Evolutionary conservation across 2,888 invertebrate species (phyloP).

Genomic region (Trichogramma dendrolimi): DNA sequence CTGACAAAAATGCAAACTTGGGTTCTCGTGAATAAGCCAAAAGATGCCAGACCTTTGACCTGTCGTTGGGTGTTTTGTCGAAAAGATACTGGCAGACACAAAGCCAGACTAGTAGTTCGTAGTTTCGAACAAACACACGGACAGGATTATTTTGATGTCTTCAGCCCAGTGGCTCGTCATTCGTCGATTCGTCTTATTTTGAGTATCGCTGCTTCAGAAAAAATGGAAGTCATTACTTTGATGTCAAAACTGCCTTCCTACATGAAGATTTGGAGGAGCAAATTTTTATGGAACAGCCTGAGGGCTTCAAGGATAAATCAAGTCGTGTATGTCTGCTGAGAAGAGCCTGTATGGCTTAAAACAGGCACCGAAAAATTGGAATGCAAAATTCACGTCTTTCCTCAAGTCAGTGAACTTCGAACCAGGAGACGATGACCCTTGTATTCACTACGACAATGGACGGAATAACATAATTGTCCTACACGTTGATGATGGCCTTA

Average conservation of each 20-base stretch:
- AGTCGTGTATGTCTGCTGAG: conserved; percentile 28
- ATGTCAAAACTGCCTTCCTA: conserved; percentile 28
- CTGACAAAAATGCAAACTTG: conserved; percentile 11
- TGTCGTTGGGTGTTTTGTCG: background rate
- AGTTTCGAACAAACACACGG: conserved; percentile 12
- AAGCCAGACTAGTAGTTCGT: background rate
- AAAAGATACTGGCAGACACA: background rate
- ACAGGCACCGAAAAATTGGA: conserved; percentile 36
- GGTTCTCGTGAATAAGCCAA: conserved; percentile 10
- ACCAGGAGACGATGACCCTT: conserved; percentile 35
- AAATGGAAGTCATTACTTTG: conserved; percentile 22
- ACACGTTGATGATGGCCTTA: conserved; percentile 34
- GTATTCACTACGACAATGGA: conserved; percentile 33
- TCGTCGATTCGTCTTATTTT: conserved; percentile 28
- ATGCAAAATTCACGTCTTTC: conserved; percentile 31
- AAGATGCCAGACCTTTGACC: conserved; percentile 3
- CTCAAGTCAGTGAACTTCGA: conserved; percentile 31
- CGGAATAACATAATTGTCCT: conserved; percentile 26
- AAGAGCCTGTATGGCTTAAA: conserved; percentile 35
- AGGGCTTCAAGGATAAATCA: conserved; percentile 28
- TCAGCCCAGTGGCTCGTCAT: conserved; percentile 32
- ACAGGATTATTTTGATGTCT: conserved; percentile 33
- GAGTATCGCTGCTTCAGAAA: conserved; percentile 28
- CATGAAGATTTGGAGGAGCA: conserved; percentile 1
- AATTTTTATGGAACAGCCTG: conserved; percentile 35